phyloP scores from a whole-genome alignment of 2,888 invertebrate genomes.

The Minunthozetes semirufus region DNA sequence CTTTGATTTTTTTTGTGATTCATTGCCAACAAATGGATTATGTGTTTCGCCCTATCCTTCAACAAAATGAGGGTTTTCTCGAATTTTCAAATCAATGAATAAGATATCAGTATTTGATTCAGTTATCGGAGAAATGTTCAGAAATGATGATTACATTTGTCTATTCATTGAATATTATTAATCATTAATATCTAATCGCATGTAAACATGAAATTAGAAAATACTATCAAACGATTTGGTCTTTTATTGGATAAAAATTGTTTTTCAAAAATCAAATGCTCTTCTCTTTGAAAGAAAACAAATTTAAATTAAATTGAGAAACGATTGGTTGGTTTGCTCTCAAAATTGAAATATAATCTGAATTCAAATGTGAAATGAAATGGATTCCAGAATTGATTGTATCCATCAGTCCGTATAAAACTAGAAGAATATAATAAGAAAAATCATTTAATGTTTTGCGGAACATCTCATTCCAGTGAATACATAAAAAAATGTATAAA shows the following conservation, averaged over 20 bases:
- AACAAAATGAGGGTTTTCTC: no score
- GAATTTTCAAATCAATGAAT: no score
- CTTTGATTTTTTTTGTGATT: not conserved
- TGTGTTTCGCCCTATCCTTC: not conserved
- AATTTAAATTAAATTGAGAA: not conserved
- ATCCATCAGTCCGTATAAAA: slow-evolving; percentile 1
- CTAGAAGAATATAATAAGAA: not conserved
- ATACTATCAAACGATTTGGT: not conserved
- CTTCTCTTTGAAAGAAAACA: not conserved
- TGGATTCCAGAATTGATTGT: slow-evolving; percentile 14
- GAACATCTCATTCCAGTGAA: not conserved
- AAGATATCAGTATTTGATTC: no score
- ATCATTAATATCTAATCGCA: not conserved
- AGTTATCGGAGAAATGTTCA: no score
- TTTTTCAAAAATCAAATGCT: not conserved
- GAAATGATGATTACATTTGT: not conserved
- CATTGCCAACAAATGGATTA: slow-evolving; percentile 27
- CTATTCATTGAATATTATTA: not conserved
- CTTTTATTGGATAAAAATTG: not conserved
- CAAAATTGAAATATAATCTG: slow-evolving; percentile 4
- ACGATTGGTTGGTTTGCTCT: not conserved
- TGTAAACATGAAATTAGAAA: not conserved
- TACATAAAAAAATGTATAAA: not conserved
- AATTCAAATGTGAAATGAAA: not conserved
- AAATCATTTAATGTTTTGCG: not conserved